Evolutionary conservation across 1,140 invertebrate genomes (phyloP).

Genomic region (Drosophila nigrodunni): DNA sequence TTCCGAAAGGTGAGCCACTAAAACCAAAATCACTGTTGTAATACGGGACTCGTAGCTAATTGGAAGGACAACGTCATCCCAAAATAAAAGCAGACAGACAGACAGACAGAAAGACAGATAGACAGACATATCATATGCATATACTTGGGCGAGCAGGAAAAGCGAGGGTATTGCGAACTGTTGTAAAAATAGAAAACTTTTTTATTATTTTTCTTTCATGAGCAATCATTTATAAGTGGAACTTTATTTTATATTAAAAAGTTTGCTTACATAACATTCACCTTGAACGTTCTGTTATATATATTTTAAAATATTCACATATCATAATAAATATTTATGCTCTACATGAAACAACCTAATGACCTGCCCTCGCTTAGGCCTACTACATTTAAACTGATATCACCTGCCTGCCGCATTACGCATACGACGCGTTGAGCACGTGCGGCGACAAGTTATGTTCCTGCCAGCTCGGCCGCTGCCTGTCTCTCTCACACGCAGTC

Average conservation of each 20-base stretch:
- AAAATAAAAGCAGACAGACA: constrained; percentile 8
- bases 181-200: no score
- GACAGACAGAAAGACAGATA: neutral
- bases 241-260: no score
- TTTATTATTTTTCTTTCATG: no score
- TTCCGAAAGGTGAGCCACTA: constrained; percentile 22
- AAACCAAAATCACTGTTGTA: constrained; percentile 37
- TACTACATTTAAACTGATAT: constrained; percentile 4
- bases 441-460: constrained; percentile 49
- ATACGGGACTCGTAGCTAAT: constrained; percentile 20
- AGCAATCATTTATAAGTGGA: no score
- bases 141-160: neutral
- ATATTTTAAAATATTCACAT: no score
- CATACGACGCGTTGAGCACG: constrained; percentile 62
- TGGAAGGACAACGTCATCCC: constrained; percentile 28
- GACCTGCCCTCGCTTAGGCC: neutral
- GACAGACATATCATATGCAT: neutral
- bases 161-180: constrained; percentile 5
- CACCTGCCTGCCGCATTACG: constrained; percentile 48
- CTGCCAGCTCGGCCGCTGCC: neutral
- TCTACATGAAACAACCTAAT: neutral
- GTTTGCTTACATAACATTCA: no score
- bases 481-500: neutral
- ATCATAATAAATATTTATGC: no score
- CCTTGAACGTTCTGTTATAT: no score